Conservation (phyloP, 1,140 invertebrate species). For the Diachasma alloeum region DNA sequence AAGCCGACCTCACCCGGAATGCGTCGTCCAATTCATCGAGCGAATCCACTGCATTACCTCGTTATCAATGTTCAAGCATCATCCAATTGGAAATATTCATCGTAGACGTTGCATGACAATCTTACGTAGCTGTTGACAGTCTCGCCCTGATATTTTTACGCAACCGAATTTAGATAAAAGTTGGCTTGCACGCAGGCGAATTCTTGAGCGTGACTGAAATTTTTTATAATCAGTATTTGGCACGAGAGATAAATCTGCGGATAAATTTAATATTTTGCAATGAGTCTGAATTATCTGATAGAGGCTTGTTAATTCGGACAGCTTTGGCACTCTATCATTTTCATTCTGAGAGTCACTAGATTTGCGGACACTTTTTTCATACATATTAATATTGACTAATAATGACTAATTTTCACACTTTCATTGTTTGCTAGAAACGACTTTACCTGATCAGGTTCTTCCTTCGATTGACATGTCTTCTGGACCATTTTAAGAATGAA, state of each 20-base stretch:
- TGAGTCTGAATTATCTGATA: too few species aligned
- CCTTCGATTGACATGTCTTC: too few species aligned
- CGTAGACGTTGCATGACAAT: background rate
- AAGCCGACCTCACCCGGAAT: background rate
- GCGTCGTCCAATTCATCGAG: background rate
- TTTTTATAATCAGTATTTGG: background rate
- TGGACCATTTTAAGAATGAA: too few species aligned
- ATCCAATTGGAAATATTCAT: background rate
- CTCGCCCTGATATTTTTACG: background rate
- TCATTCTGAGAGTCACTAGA: too few species aligned
- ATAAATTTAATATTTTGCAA: background rate
- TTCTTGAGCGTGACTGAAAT: background rate
- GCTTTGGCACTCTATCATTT: too few species aligned
- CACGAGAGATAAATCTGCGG: background rate
- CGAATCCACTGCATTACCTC: background rate
- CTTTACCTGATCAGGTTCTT: too few species aligned
- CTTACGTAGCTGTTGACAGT: background rate
- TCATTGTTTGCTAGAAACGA: too few species aligned
- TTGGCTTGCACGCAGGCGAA: background rate
- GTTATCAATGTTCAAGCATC: background rate
- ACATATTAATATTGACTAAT: too few species aligned
- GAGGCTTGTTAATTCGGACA: background rate
- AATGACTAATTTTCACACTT: too few species aligned
- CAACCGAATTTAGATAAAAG: background rate
- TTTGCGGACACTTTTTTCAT: too few species aligned